Percentiles rank a stretch among this genome's conserved stretches.
These are phyloP conservation scores for Taurulus bubalis DNA, from an alignment of 2,113 vertebrate genomes.

Conservation along the genomic window DNA sequence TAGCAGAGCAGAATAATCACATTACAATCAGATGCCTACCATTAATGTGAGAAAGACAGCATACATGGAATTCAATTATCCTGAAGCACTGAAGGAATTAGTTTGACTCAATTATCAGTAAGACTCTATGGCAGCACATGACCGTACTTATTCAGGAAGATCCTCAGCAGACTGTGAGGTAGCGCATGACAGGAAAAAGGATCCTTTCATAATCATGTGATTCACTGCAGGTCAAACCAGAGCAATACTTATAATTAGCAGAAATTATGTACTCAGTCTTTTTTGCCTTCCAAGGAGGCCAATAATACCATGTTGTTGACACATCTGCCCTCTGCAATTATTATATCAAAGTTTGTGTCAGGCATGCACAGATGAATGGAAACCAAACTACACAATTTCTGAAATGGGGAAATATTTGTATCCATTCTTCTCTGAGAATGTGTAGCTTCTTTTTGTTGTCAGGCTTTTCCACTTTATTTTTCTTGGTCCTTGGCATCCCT, in stretches of 20 bases:
- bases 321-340: background rate
- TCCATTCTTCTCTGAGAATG: background rate
- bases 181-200: background rate
- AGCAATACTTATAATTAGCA: too few species aligned
- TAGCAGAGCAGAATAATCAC: background rate
- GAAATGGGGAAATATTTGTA: background rate
- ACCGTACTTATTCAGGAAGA: background rate
- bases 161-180: background rate
- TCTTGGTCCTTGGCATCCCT: conserved; percentile 21
- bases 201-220: background rate
- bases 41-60: background rate
- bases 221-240: background rate
- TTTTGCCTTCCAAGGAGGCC: background rate
- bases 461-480: background rate
- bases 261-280: too few species aligned
- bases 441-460: conserved; percentile 21
- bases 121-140: background rate
- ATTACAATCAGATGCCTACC: background rate
- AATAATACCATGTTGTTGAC: background rate
- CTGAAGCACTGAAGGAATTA: conserved; percentile 25
- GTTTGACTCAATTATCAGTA: background rate
- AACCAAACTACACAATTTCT: background rate
- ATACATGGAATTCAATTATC: conserved; percentile 13
- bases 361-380: background rate
- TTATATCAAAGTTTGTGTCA: background rate